These are phyloP conservation scores for Corythaeola cristata DNA, from an alignment of 2,113 vertebrate genomes.

Conservation along the genomic window DNA sequence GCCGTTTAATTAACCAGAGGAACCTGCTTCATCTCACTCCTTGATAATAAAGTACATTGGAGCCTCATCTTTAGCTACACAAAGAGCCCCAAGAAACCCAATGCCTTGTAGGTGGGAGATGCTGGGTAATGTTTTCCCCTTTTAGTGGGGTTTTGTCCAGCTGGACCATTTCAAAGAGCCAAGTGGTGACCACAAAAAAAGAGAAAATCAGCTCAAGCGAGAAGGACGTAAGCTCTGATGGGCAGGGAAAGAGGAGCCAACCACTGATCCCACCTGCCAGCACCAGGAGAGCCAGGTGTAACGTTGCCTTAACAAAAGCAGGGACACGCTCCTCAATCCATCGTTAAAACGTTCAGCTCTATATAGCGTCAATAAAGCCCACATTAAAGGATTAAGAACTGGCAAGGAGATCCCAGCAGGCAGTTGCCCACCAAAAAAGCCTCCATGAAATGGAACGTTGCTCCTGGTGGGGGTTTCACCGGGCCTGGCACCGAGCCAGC, in stretches of 20 bases:
- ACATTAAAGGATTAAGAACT: not conserved
- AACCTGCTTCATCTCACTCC: not conserved
- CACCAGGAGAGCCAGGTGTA: not conserved
- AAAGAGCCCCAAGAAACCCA: not conserved
- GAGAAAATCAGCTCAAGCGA: not conserved
- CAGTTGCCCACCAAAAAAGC: not conserved
- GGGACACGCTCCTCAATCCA: not conserved
- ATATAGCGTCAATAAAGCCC: not conserved
- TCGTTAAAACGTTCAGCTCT: not conserved
- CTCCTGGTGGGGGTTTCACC: not conserved
- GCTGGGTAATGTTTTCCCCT: not conserved
- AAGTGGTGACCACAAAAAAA: not conserved
- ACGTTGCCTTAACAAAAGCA: not conserved
- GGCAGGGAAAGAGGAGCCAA: not conserved
- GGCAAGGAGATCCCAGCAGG: not conserved
- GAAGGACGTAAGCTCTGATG: not conserved
- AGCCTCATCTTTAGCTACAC: not conserved
- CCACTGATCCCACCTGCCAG: not conserved
- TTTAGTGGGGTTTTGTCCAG: not conserved
- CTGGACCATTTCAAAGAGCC: not conserved
- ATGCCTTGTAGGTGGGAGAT: not conserved
- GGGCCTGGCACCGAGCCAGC: not conserved
- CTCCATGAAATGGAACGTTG: rapidly evolving
- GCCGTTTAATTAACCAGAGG: not conserved
- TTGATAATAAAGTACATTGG: not conserved